These are phyloP conservation scores for Hydrolagus colliei DNA, from an alignment of 2,797 vertebrate species.

Conservation along the genomic window DNA sequence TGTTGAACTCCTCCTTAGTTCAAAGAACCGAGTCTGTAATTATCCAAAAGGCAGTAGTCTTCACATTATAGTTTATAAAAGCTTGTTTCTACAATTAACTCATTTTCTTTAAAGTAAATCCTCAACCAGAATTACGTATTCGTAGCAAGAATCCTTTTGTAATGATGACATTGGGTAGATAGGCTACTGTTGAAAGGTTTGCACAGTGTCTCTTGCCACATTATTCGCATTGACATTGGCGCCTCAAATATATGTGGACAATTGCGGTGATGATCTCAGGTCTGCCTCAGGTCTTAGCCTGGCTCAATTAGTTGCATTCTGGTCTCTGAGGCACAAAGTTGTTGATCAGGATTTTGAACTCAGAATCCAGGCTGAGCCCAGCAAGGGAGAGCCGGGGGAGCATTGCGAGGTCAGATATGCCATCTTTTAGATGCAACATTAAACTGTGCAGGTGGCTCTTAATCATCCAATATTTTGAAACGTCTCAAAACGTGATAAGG, in stretches of 20 bases:
- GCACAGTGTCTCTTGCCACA: no score
- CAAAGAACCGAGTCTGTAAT: background rate
- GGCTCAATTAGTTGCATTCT: no score
- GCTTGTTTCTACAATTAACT: conserved; percentile 14
- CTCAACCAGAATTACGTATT: background rate
- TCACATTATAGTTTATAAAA: background rate
- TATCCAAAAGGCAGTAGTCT: background rate
- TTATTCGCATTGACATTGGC: no score
- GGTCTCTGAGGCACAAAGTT: background rate
- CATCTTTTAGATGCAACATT: background rate
- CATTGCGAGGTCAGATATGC: background rate
- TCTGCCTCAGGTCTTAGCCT: no score
- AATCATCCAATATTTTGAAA: background rate
- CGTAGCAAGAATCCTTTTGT: background rate
- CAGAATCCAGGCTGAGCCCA: background rate
- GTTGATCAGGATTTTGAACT: background rate
- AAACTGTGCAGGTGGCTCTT: background rate
- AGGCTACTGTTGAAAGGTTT: no score
- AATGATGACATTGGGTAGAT: no score
- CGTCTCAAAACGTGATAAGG: no score
- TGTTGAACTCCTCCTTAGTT: background rate
- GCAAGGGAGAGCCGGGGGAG: no score
- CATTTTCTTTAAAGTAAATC: background rate
- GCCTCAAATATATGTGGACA: no score
- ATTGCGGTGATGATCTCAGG: no score